Base-by-base conservation (phyloP, 2,888 invertebrate species). In the Agelastica alni region DNA sequence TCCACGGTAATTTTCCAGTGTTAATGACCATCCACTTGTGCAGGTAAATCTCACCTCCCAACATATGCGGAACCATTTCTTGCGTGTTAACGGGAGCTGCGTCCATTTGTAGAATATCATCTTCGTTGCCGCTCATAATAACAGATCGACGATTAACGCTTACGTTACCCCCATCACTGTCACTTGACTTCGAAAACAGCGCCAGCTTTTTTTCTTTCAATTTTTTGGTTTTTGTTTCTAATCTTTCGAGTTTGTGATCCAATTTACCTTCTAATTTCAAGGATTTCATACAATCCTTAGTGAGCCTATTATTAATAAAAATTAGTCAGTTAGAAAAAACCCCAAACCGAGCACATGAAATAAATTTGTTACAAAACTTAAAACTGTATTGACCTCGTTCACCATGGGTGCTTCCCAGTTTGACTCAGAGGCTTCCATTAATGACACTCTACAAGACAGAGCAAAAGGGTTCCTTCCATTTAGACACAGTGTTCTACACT, bases 1-100 rank as follows among this genome's bases (percentile, higher is more conserved):
- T 73, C 77, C 77, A 78, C 3, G 70, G 61, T 7, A 64, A 46
- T 20, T 66, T 68, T 10, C 79, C 79, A 48, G 65, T 73, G 60
- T 78, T 78, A 44, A 71, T 64, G 16, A 78, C 71, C 32, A 75
- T 68, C 78, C 78, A 78, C 28, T 68, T 66, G 55, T 78, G 77
- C 34, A 71, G 56, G 53, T 75, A 78, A 22, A 68, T 61, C 52
- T 75, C 75, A 4, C 75, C 77, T 12, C 75, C 74, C n/a, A 67
- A 34, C 69, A 75, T 70, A 39, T 70, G 72, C 1, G 66, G 66
- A 14, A 63, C 32, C 4, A 43, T 37, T 5, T 39, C 41, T 42
- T 67, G 64, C 2, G 39, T 37, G 13, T 61, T 60, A 7, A 65
- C 39, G 5, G 65, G 61, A n/a, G 54, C 48, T 5, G 65, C 69